These are phyloP conservation scores for Zygogramma bicolorata DNA, from an alignment of 2,888 invertebrate genomes.

Conservation along the genomic window DNA sequence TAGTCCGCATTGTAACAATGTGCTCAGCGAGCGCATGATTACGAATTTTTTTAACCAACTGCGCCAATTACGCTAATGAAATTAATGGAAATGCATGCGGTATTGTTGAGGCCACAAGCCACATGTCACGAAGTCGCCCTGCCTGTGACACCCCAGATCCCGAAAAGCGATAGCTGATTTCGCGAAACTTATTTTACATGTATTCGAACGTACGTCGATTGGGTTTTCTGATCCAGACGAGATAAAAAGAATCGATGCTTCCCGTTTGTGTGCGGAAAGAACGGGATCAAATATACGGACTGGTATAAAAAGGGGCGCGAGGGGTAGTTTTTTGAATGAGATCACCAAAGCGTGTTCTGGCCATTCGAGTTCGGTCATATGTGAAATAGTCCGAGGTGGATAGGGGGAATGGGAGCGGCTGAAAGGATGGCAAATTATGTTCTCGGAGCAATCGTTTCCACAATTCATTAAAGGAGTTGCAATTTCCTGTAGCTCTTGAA, in stretches of 20 bases:
- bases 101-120: constrained; percentile 58
- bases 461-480: constrained; percentile 1
- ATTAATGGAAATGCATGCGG: constrained; percentile 64
- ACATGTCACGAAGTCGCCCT: constrained; percentile 56
- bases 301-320: constrained; percentile 56
- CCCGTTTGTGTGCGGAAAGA: constrained; percentile 25
- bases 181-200: constrained; percentile 39
- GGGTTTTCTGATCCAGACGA: constrained; percentile 16
- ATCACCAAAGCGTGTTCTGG: constrained; percentile 75
- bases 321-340: constrained; percentile 68
- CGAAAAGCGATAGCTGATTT: constrained; percentile 57
- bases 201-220: constrained; percentile 40
- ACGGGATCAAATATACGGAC: constrained; percentile 30
- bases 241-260: constrained; percentile 32
- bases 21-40: constrained; percentile 18
- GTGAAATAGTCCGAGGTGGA: constrained; percentile 71
- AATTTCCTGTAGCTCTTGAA: neutral
- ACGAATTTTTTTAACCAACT: constrained; percentile 17
- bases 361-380: constrained; percentile 76
- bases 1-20: constrained; percentile 17
- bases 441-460: neutral
- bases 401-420: constrained; percentile 32
- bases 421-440: constrained; percentile 11
- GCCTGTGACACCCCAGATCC: constrained; percentile 55
- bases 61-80: constrained; percentile 57